A percentile compares a stretch with the other conserved stretches of the same genome.
These are phyloP conservation scores for Saturnia pavonia DNA, from an alignment of 2,888 invertebrate genomes.

Conservation along the genomic window DNA sequence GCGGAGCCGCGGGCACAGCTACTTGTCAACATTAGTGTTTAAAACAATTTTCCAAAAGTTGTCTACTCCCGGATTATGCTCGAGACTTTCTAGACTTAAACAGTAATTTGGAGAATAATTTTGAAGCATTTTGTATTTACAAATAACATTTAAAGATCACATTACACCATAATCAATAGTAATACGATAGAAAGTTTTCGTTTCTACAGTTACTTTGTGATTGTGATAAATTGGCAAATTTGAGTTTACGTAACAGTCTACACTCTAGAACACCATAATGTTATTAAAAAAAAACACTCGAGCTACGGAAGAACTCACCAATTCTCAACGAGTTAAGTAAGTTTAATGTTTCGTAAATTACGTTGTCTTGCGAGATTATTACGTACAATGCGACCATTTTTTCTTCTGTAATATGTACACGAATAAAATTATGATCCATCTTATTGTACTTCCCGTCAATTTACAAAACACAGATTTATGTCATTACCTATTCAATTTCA, in stretches of 20 bases:
- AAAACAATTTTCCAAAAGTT: too few species aligned
- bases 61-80: too few species aligned
- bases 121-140: background rate
- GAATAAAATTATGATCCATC: slow-evolving; percentile 4
- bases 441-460: background rate
- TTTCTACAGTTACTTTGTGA: background rate
- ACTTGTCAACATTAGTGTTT: too few species aligned
- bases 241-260: background rate
- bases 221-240: background rate
- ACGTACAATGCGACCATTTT: slow-evolving; percentile 3
- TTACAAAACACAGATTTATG: background rate
- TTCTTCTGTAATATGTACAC: background rate
- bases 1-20: too few species aligned
- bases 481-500: background rate
- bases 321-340: slow-evolving; percentile 12
- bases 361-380: slow-evolving; percentile 12
- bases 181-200: background rate
- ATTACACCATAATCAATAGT: background rate
- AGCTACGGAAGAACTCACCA: background rate
- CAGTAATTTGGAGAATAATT: background rate
- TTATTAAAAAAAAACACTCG: background rate
- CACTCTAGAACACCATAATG: background rate
- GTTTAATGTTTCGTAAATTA: slow-evolving; percentile 15
- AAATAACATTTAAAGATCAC: too few species aligned
- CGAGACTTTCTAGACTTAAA: background rate